These are phyloP conservation scores for Pachycephala philippinensis DNA, from an alignment of 2,113 vertebrate species.

Conservation along the genomic window DNA sequence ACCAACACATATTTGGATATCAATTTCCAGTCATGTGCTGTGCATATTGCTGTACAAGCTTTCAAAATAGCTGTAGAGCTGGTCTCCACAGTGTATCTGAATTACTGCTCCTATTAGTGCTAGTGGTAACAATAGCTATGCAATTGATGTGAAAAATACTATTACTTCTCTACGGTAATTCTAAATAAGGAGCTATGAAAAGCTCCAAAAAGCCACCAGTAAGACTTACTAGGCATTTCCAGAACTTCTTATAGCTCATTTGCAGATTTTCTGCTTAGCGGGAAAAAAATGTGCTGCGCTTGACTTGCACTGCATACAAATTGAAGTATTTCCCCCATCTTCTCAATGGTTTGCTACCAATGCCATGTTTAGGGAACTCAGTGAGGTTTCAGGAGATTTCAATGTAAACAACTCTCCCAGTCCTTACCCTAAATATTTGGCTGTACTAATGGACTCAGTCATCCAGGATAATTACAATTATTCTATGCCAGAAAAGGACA, in stretches of 20 bases:
- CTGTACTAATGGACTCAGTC: not conserved
- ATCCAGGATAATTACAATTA: not conserved
- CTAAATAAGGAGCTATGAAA: not conserved
- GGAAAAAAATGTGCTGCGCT: not conserved
- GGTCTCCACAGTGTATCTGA: not conserved
- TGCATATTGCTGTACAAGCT: not conserved
- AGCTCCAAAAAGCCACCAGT: not conserved
- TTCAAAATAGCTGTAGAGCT: not conserved
- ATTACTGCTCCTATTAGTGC: not conserved
- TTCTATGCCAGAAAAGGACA: not conserved
- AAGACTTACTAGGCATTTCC: not conserved
- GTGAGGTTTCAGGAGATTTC: not conserved
- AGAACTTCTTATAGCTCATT: not conserved
- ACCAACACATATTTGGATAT: not conserved
- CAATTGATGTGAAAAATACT: not conserved
- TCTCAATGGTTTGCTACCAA: not conserved
- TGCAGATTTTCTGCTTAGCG: not conserved
- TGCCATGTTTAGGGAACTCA: not conserved
- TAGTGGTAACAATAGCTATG: not conserved
- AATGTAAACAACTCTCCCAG: not conserved
- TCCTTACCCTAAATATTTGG: not conserved
- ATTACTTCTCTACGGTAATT: not conserved
- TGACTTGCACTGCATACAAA: not conserved
- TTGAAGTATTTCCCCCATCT: not conserved
- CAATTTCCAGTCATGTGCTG: not conserved